These are phyloP conservation scores for Rattus norvegicus DNA, from an alignment of 2,113 vertebrate genomes.

Conservation along the genomic window DNA sequence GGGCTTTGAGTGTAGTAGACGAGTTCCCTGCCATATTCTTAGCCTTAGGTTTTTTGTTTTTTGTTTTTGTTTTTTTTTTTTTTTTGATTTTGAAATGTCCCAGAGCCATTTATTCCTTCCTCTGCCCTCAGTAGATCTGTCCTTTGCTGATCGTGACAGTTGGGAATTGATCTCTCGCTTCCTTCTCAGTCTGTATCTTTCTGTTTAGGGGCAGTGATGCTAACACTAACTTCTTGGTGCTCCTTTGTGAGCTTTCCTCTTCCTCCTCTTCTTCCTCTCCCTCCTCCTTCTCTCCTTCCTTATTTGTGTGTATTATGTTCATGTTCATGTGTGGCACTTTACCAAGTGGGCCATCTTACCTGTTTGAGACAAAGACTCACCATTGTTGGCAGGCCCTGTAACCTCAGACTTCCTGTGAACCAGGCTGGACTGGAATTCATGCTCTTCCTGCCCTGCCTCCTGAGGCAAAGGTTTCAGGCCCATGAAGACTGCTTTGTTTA, in stretches of 20 bases:
- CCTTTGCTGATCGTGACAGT: not conserved
- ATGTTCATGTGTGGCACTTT: not conserved
- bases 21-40: not conserved
- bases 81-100: not conserved
- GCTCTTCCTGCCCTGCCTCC: not conserved
- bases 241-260: not conserved
- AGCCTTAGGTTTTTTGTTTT: not conserved
- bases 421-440: not conserved
- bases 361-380: not conserved
- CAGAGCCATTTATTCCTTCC: not conserved
- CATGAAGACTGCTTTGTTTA: not conserved
- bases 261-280: not conserved
- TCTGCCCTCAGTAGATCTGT: not conserved
- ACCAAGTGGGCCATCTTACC: not conserved
- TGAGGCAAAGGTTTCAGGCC: not conserved
- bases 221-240: not conserved
- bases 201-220: not conserved
- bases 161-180: not conserved
- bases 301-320: not conserved
- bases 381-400: too few species aligned
- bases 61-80: not conserved
- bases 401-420: not conserved
- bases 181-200: not conserved
- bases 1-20: not conserved
- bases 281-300: not conserved